Base-by-base conservation (phyloP, 2,888 invertebrate genomes). In the Beris chalybata region DNA sequence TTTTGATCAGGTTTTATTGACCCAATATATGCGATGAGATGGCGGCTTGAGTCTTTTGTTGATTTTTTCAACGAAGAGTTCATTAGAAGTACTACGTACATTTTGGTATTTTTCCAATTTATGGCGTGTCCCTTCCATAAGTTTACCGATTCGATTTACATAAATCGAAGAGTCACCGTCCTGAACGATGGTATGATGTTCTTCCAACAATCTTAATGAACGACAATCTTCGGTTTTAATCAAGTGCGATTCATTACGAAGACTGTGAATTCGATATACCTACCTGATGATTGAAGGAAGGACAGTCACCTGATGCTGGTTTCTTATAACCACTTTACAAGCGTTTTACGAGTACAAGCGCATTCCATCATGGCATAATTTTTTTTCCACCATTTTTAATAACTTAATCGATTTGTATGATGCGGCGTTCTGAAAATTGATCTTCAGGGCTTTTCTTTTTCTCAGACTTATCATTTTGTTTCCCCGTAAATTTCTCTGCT, bases 191-290 rank as follows among this genome's bases (percentile, higher is more conserved):
- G 48, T 63, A 54, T 32, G 29, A 29, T 53, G 31, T n/a, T 11
- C 13, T 30, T 50, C 32, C 48, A 38, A 55, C 47, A 15, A 50
- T 31, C 54, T 12, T 45, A 66, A 66, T 68, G 54, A 69, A 65
- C 52, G 57, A 44, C 50, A 65, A 69, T 69, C 66, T 67, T 43
- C 54, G 45, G 64, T 64, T 69, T 69, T 64, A 69, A 69, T 69
- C 69, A 67, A 66, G 59, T 66, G 63, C 64, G 38, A 67, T 69
- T 64, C 66, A 69, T 67, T 67, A 67, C 64, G 59, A 67, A 58
- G 12, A 22, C 48, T 48, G 13, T 6, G 12, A 48, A 6, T 54
- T 54, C n/a, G 54, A 54, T 54, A 31, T 31, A 54, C 6, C 54
- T 31, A 12, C 6, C 54, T 31, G 5, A 32, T n/a, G 54, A 31